These are phyloP conservation scores for Clinocottus analis DNA, from an alignment of 2,113 vertebrate species.

Conservation along the genomic window DNA sequence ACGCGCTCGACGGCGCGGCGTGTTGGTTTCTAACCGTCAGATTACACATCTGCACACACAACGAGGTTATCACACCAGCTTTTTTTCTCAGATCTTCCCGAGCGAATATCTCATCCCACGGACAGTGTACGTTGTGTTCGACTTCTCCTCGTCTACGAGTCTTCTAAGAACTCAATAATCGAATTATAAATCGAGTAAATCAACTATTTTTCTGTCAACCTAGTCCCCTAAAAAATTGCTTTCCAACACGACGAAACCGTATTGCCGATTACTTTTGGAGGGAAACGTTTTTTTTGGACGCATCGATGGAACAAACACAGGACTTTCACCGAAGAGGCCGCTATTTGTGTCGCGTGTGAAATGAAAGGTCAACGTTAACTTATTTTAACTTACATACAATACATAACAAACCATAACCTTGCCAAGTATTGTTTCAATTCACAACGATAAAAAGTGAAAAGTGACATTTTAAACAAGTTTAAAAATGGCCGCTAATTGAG, in stretches of 20 bases:
- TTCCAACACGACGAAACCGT: no score
- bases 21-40: conserved; percentile 27
- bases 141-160: neutral
- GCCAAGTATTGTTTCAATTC: neutral
- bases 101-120: neutral
- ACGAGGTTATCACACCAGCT: neutral
- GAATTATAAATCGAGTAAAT: neutral
- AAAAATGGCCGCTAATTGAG: neutral
- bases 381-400: neutral
- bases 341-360: no score
- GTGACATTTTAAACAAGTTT: neutral
- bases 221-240: no score
- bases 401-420: neutral
- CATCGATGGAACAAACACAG: no score
- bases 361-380: neutral
- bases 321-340: no score
- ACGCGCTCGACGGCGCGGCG: neutral
- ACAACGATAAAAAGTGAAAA: neutral
- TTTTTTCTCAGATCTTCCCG: neutral
- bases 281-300: no score
- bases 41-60: neutral
- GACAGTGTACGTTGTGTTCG: no score
- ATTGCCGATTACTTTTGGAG: no score
- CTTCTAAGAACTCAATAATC: neutral
- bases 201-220: no score